Percentiles rank a stretch among this genome's conserved stretches.
Conservation (phyloP, 1,140 invertebrate species). For the Spodoptera frugiperda region DNA sequence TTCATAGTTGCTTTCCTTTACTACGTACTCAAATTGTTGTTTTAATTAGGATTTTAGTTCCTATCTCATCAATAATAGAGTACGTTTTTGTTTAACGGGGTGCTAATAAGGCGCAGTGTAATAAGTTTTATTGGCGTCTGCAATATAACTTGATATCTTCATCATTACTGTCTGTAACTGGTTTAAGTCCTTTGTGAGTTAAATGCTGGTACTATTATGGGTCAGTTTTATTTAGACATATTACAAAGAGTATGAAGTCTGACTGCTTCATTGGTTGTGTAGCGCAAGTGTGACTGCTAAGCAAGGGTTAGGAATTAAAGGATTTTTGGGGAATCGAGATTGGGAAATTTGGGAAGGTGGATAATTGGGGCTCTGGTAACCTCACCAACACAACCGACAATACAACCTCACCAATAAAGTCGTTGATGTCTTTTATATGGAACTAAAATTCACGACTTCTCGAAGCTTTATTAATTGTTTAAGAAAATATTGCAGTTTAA, state of each 20-base stretch:
- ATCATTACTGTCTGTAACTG: slow-evolving; percentile 21
- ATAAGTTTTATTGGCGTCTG: slow-evolving; percentile 12
- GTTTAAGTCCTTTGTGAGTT: background rate
- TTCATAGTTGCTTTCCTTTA: slow-evolving; percentile 40
- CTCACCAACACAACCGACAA: too few relatives aligned
- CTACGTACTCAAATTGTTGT: background rate
- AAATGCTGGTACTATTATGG: background rate
- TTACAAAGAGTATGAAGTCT: too few relatives aligned
- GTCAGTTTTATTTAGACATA: background rate
- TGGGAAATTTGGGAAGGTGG: too few relatives aligned
- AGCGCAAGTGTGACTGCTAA: too few relatives aligned
- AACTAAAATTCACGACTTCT: background rate
- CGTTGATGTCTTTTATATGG: slow-evolving; percentile 37
- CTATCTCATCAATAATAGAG: background rate
- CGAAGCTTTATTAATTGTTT: background rate
- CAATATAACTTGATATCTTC: slow-evolving; percentile 35
- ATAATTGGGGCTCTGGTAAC: too few relatives aligned
- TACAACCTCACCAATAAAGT: too few relatives aligned
- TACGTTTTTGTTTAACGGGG: background rate
- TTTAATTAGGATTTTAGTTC: background rate
- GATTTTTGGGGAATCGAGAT: too few relatives aligned
- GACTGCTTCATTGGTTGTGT: too few relatives aligned
- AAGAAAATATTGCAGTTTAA: too few relatives aligned
- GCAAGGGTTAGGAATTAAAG: too few relatives aligned
- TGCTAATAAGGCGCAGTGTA: slow-evolving; percentile 2